Conservation (phyloP, 2,113 vertebrate genomes). For the Pelobates fuscus region DNA sequence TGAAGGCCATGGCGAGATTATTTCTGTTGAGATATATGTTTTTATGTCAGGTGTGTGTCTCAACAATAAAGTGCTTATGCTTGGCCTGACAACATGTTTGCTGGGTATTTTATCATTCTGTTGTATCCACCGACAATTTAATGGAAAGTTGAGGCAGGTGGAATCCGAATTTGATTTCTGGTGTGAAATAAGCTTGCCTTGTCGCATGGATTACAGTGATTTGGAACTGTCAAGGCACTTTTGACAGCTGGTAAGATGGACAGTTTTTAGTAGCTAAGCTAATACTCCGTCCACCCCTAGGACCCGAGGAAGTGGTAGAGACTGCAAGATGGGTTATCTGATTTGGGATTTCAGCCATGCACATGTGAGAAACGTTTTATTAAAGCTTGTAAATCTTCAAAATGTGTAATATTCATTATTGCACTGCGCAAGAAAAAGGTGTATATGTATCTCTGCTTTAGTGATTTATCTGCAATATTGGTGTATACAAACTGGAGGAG, state of each 20-base stretch:
- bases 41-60: constrained; percentile 40
- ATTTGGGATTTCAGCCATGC: constrained; percentile 44
- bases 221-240: constrained; percentile 37
- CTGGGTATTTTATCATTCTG: constrained; percentile 50
- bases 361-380: constrained; percentile 15
- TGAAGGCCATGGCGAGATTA: neutral
- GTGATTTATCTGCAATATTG: neutral
- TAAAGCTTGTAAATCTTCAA: constrained; percentile 18
- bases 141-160: constrained; percentile 47
- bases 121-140: constrained; percentile 46
- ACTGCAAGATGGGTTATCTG: constrained; percentile 23
- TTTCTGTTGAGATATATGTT: neutral
- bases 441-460: too few relatives aligned
- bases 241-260: constrained; percentile 34
- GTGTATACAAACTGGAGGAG: too few relatives aligned
- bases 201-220: constrained; percentile 42
- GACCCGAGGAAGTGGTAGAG: constrained; percentile 14
- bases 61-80: constrained; percentile 51
- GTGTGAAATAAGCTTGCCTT: constrained; percentile 50
- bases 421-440: neutral
- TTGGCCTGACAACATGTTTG: constrained; percentile 48
- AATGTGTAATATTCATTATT: constrained; percentile 4
- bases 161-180: constrained; percentile 57
- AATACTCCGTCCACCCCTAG: constrained; percentile 2
- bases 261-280: constrained; percentile 42